Percentiles rank a stretch among this genome's conserved stretches.
phyloP scores from a whole-genome alignment of 2,888 invertebrate genomes.

The Harmothoe impar region DNA sequence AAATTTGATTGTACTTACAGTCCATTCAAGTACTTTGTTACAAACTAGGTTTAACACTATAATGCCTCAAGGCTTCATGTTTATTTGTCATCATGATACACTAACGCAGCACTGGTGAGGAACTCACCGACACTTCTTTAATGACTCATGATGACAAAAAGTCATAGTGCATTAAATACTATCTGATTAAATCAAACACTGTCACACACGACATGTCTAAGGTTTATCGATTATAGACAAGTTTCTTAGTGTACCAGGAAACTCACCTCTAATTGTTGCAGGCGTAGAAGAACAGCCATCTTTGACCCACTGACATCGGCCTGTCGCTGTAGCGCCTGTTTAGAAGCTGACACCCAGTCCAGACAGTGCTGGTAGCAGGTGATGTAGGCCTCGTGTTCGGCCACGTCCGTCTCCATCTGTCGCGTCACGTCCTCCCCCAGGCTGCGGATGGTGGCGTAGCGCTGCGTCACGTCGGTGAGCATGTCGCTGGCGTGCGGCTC shows the following conservation, averaged over 20 bases:
- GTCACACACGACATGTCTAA: too few species aligned
- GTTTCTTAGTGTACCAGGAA: too few species aligned
- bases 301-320: slow-evolving; percentile 94
- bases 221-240: too few species aligned
- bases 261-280: slow-evolving; percentile 85
- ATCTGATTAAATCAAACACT: too few species aligned
- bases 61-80: too few species aligned
- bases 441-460: slow-evolving; percentile 71
- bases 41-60: too few species aligned
- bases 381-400: slow-evolving; percentile 89
- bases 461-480: slow-evolving; percentile 74
- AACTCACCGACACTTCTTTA: too few species aligned
- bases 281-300: slow-evolving; percentile 90
- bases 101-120: too few species aligned
- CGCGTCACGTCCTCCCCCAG: slow-evolving; percentile 88
- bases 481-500: slow-evolving; percentile 89
- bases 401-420: slow-evolving; percentile 89
- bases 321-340: slow-evolving; percentile 92
- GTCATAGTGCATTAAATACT: too few species aligned
- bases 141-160: too few species aligned
- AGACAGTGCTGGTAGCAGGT: slow-evolving; percentile 77
- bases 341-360: slow-evolving; percentile 92
- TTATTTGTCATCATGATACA: too few species aligned
- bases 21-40: too few species aligned
- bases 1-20: neutral